Percentiles rank a stretch among this genome's conserved stretches.
These are phyloP conservation scores for Lathamus discolor DNA, from an alignment of 2,113 vertebrate genomes.

Conservation along the genomic window DNA sequence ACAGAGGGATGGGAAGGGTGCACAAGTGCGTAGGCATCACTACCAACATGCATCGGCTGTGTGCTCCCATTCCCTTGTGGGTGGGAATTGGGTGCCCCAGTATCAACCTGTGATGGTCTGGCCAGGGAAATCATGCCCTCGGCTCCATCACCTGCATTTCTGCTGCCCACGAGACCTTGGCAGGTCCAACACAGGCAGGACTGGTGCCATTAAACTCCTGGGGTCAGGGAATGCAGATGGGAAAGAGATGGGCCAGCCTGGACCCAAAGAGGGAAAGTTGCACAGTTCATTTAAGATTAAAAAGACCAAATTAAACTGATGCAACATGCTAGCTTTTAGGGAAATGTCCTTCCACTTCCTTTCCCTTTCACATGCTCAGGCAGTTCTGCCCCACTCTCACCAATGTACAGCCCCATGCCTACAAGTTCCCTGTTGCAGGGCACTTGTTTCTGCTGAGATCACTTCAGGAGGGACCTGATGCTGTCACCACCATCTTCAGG, in stretches of 20 bases:
- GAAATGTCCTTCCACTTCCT: not conserved
- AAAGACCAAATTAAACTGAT: not conserved
- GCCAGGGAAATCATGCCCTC: not conserved
- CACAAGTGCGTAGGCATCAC: no score
- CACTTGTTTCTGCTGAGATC: not conserved
- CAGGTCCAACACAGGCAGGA: not conserved
- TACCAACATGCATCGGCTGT: not conserved
- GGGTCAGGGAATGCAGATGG: accelerated
- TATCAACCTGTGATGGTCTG: not conserved
- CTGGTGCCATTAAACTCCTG: accelerated
- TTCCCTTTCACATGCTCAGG: not conserved
- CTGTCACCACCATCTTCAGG: not conserved
- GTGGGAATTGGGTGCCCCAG: not conserved
- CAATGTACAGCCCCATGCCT: accelerated
- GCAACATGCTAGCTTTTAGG: not conserved
- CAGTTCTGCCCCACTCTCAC: not conserved
- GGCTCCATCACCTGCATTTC: not conserved
- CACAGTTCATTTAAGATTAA: not conserved
- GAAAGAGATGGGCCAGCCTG: not conserved
- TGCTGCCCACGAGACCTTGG: not conserved
- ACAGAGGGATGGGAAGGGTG: not conserved
- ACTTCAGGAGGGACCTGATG: not conserved
- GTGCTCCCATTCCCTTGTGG: accelerated
- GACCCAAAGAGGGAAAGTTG: not conserved
- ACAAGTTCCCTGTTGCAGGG: accelerated